Conservation (phyloP, 2,888 invertebrate genomes). For the Hypolimnas misippus region DNA sequence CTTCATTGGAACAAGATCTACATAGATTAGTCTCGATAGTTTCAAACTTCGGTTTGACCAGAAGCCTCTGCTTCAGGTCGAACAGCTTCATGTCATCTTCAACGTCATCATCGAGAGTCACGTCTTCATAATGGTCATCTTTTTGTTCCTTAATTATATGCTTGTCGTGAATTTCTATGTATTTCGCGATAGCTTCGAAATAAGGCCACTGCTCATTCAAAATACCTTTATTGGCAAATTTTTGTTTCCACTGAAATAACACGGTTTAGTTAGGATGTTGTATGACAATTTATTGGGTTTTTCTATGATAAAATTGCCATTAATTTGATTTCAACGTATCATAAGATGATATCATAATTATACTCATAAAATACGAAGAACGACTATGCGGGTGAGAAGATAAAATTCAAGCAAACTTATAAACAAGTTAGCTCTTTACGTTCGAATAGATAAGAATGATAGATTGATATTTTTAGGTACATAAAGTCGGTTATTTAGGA, state of each 20-base stretch:
- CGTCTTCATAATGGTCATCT: slow-evolving; percentile 36
- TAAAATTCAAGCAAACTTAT: not conserved
- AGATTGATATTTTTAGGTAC: not conserved
- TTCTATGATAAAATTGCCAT: too few relatives aligned
- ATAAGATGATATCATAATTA: too few relatives aligned
- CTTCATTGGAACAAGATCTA: slow-evolving; percentile 63
- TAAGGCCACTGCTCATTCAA: slow-evolving; percentile 76
- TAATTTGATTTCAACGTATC: too few relatives aligned
- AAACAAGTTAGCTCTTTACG: not conserved
- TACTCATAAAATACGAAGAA: not conserved
- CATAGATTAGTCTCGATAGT: slow-evolving; percentile 55
- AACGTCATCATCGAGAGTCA: slow-evolving; percentile 56
- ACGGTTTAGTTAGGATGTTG: not conserved
- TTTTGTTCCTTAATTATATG: slow-evolving; percentile 35
- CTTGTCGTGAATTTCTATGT: slow-evolving; percentile 51
- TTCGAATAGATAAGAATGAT: slow-evolving; percentile 7
- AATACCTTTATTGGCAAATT: slow-evolving; percentile 73
- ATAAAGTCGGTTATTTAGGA: not conserved
- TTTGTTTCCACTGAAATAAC: slow-evolving; percentile 71
- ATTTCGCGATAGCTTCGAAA: slow-evolving; percentile 65
- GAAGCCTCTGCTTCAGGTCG: slow-evolving; percentile 66
- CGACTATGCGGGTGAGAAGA: not conserved
- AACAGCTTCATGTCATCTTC: slow-evolving; percentile 75
- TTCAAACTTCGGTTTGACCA: slow-evolving; percentile 61
- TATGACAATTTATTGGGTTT: too few relatives aligned